Base-by-base conservation (phyloP, 1,140 invertebrate genomes). In the Physella acuta region DNA sequence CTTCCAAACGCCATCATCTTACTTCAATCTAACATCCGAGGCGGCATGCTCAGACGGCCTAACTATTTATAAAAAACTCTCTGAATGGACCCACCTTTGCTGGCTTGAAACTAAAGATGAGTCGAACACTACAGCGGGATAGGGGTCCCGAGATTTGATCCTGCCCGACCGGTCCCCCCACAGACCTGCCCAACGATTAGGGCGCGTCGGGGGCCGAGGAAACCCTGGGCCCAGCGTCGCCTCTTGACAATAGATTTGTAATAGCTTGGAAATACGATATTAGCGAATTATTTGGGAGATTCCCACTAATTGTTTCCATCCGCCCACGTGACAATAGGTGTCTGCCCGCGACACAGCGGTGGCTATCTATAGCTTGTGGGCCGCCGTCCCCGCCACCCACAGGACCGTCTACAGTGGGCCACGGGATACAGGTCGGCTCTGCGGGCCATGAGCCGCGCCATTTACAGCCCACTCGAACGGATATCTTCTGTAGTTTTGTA, bases 211-310 rank as follows among this genome's bases (percentile, higher is more conserved):
- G 59, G 59, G 31, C 34, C 36, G 34, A 1, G 28, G 59, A 39
- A 39, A 24, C 36, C 36, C 24, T 14, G 34, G 36, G 28, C 59
- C 36, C n/a, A 39, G 20, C 59, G 59, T 39, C 59, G 34, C 59
- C 26, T 26, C 34, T 33, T 26, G 34, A 61, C 59, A 61, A 61
- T 37, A 26, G 36, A 44, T 44, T 61, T 28, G 31, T 61, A 61
- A 61, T 61, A 61, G 59, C 59, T 5, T 44, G 36, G 59, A 61
- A 61, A 61, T 61, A 61, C 39, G 59, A 61, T 61, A 20, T 37
- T 3, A 39, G 36, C 16, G 24, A 39, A 61, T 61, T 36, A 61
- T 61, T 61, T 39, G 33, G 31, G 17, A 61, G 36, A n/a, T 26
- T 61, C 36, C 26, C 36, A 39, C 11, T 37, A 61, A 61, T 61